phyloP scores from a whole-genome alignment of 2,113 vertebrate genomes.

The Daphoenositta chrysoptera region DNA sequence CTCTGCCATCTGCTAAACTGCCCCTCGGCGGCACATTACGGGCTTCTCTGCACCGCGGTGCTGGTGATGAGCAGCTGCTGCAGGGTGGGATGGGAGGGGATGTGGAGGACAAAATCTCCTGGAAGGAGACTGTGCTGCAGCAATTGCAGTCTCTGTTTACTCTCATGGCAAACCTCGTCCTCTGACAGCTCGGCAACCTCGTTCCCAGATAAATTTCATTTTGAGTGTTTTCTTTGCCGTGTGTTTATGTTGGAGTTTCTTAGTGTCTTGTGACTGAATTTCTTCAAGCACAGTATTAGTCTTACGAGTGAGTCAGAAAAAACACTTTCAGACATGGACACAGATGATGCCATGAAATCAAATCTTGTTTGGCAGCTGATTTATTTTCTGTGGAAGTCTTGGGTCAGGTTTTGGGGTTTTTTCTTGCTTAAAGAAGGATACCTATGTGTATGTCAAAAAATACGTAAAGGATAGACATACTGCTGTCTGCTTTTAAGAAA shows the following conservation, averaged over 20 bases:
- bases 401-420: not conserved
- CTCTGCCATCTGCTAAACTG: constrained; percentile 68
- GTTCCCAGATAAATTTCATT: not conserved
- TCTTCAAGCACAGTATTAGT: not conserved
- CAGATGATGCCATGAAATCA: not conserved
- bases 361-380: not conserved
- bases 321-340: not conserved
- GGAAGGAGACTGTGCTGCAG: constrained; percentile 51
- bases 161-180: not conserved
- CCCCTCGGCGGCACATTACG: constrained; percentile 63
- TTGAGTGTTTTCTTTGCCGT: not conserved
- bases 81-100: not conserved
- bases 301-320: not conserved
- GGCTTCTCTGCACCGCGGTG: not conserved
- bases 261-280: not conserved
- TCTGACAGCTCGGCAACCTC: not conserved
- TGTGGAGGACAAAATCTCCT: constrained; percentile 37
- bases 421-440: not conserved
- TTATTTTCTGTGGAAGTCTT: not conserved
- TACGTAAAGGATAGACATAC: not conserved
- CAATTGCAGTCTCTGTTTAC: not conserved
- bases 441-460: not conserved
- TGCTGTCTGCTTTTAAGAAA: not conserved
- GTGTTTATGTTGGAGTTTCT: not conserved
- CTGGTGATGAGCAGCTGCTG: constrained; percentile 5